These are phyloP conservation scores for Panagrolaimus sp. DNA, from an alignment of 1,140 invertebrate species.

Conservation along the genomic window DNA sequence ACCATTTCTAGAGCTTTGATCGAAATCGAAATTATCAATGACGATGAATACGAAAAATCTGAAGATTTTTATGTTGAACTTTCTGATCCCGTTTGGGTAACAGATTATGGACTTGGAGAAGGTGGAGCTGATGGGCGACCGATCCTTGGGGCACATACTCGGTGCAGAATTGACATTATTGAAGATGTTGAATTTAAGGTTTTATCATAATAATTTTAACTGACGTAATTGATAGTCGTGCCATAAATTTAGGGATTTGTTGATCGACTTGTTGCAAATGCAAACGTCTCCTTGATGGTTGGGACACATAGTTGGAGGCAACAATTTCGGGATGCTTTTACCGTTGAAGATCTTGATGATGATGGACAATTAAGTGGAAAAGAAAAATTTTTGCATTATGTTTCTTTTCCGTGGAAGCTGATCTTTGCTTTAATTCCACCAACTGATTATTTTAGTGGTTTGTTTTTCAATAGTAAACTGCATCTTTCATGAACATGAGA, in stretches of 20 bases:
- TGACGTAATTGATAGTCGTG: background rate
- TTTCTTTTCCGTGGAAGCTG: constrained; percentile 95
- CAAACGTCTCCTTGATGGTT: constrained; percentile 83
- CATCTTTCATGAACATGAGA: constrained; percentile 62
- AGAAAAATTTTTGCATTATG: constrained; percentile 83
- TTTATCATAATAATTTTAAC: constrained; percentile 9
- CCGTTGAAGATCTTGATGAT: constrained; percentile 48
- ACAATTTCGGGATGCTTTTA: constrained; percentile 87
- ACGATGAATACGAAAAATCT: constrained; percentile 90
- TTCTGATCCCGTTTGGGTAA: constrained; percentile 69
- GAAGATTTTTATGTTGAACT: constrained; percentile 85
- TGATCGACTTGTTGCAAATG: constrained; percentile 88
- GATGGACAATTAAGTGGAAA: constrained; percentile 37
- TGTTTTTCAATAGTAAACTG: background rate
- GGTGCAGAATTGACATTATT: constrained; percentile 80
- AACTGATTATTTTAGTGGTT: constrained; percentile 67
- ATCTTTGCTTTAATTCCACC: constrained; percentile 94
- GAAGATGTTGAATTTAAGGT: constrained; percentile 98
- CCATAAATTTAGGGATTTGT: constrained; percentile 78
- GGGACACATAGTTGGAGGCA: constrained; percentile 96
- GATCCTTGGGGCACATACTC: constrained; percentile 74
- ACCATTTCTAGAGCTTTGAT: constrained; percentile 61
- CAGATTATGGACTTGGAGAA: constrained; percentile 66
- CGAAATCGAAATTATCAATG: constrained; percentile 79
- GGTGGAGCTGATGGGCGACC: constrained; percentile 77